Evolutionary conservation across 2,888 invertebrate genomes (phyloP).

Genomic region (Myopa testacea): DNA sequence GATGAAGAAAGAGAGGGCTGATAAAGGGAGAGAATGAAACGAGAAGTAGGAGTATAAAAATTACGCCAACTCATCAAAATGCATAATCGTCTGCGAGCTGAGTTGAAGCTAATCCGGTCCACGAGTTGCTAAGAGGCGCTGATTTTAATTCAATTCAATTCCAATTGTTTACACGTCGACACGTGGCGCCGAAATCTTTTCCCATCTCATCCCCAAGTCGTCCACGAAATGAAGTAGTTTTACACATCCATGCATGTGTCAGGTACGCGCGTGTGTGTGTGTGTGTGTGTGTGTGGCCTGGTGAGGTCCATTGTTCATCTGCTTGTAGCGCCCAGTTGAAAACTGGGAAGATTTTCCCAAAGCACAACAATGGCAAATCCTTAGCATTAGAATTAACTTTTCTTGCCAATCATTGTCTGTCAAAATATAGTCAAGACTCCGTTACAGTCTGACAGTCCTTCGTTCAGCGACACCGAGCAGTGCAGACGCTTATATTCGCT

Average conservation of each 20-base stretch:
- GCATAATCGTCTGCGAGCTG: background rate
- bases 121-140: background rate
- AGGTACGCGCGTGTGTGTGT: too few relatives aligned
- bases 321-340: background rate
- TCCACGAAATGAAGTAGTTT: conserved; percentile 1
- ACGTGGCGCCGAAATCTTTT: conserved; percentile 22
- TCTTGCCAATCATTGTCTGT: conserved; percentile 40
- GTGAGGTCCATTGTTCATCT: background rate
- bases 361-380: conserved; percentile 32
- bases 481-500: background rate
- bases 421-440: conserved; percentile 19
- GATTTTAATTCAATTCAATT: conserved; percentile 38
- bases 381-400: conserved; percentile 34
- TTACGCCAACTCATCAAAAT: conserved; percentile 35
- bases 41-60: background rate
- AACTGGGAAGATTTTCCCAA: conserved; percentile 1
- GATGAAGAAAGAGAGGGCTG: background rate
- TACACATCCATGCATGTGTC: background rate
- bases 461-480: background rate
- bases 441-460: background rate
- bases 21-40: background rate
- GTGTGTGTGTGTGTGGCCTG: background rate
- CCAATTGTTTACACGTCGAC: conserved; percentile 34
- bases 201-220: background rate
- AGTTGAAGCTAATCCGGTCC: conserved; percentile 27